phyloP scores from a whole-genome alignment of 2,797 vertebrate species.

The Dromococcyx pavoninus region DNA sequence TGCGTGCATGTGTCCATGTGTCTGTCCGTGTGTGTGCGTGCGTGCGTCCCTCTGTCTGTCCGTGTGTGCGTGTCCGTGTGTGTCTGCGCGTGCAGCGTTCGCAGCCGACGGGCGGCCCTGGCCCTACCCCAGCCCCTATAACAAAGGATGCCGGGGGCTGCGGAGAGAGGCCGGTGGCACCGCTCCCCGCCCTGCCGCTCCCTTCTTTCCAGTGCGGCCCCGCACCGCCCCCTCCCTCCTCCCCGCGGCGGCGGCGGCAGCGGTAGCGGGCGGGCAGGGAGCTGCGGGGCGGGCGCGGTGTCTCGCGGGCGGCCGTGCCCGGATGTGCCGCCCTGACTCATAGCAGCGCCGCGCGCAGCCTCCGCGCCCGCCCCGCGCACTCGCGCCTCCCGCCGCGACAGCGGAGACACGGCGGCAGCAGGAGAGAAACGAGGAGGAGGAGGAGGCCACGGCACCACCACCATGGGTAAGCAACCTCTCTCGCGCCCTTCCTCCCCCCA shows the following conservation, averaged over 20 bases:
- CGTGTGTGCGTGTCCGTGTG: too few species aligned
- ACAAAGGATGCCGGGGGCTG: too few species aligned
- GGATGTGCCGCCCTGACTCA: slow-evolving; percentile 41
- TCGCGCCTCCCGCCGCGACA: slow-evolving; percentile 4
- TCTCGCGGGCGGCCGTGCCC: slow-evolving; percentile 18
- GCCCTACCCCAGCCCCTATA: background rate
- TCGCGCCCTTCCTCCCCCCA: too few species aligned
- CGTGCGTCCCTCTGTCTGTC: too few species aligned
- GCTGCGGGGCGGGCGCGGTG: slow-evolving; percentile 5
- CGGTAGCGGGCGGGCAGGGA: too few species aligned
- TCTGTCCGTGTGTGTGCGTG: too few species aligned
- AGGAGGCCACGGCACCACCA: slow-evolving; percentile 15
- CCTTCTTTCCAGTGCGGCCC: background rate
- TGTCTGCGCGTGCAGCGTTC: too few species aligned
- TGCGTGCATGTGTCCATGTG: too few species aligned
- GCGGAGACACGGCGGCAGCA: background rate
- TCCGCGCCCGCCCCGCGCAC: background rate
- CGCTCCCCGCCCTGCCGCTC: background rate
- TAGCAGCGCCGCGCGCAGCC: background rate
- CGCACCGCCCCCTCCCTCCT: background rate
- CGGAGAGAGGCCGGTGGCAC: background rate
- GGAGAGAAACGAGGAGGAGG: background rate
- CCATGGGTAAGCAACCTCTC: too few species aligned
- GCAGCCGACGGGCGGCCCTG: background rate
- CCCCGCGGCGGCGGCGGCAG: too few species aligned